Evolutionary conservation across 2,797 vertebrate species (phyloP).

Genomic region (Pangasius krempfi): DNA sequence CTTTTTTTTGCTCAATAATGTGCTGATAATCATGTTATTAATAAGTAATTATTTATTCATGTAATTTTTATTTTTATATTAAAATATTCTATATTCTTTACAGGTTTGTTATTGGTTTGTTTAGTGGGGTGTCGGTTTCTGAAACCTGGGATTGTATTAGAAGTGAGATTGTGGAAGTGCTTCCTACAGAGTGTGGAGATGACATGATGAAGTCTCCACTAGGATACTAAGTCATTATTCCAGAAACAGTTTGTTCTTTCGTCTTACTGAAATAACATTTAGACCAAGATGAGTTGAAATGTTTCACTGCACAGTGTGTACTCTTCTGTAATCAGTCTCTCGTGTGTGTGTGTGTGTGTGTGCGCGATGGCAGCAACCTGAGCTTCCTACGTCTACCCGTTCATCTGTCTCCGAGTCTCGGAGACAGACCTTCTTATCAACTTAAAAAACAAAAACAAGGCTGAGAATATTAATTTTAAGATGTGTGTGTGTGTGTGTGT

Average conservation of each 20-base stretch:
- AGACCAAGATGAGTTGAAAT: background rate
- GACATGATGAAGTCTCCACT: background rate
- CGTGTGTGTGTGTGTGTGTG: background rate
- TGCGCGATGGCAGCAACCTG: conserved; percentile 72
- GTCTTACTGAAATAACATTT: background rate
- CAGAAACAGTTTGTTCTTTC: background rate
- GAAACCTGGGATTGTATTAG: background rate
- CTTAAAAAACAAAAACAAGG: background rate
- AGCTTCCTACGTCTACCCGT: conserved; percentile 37
- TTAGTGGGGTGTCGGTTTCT: background rate
- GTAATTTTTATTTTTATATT: background rate
- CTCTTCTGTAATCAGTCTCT: background rate
- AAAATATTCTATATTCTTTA: background rate
- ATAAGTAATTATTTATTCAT: background rate
- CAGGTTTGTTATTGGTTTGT: background rate
- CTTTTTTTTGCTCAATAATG: background rate
- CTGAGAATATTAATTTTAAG: background rate
- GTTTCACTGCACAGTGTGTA: background rate
- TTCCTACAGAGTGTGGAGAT: background rate
- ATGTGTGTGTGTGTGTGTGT: background rate
- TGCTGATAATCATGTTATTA: background rate
- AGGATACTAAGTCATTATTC: background rate
- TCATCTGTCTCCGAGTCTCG: conserved; percentile 66
- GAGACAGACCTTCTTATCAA: background rate
- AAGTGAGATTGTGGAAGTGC: background rate